phyloP scores from a whole-genome alignment of 2,797 vertebrate genomes.

The Triplophysa yarkandensis region DNA sequence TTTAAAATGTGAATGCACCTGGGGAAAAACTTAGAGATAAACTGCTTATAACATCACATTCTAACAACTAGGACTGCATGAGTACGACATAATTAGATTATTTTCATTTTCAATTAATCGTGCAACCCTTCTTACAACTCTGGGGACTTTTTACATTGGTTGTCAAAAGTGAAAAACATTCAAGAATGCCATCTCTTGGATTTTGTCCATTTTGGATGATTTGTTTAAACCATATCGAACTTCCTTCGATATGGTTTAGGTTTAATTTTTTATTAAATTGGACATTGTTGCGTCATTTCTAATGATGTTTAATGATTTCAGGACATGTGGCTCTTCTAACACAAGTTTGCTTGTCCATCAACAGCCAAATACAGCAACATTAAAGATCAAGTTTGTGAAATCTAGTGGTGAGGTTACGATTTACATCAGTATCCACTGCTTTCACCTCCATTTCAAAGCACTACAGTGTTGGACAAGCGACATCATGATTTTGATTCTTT shows the following conservation, averaged over 20 bases:
- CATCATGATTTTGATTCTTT: not conserved
- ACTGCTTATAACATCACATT: no score
- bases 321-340: not conserved
- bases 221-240: not conserved
- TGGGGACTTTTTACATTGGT: no score
- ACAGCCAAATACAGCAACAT: not conserved
- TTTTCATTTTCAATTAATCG: no score
- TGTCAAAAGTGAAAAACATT: not conserved
- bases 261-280: not conserved
- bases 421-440: no score
- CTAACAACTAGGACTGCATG: no score
- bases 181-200: not conserved
- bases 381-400: no score
- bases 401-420: no score
- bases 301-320: not conserved
- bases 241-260: not conserved
- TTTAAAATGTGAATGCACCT: constrained; percentile 6
- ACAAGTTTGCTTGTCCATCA: not conserved
- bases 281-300: not conserved
- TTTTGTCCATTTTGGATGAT: not conserved
- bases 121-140: no score
- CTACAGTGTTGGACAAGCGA: no score
- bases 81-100: no score
- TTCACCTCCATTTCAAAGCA: no score
- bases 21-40: no score